Evolutionary conservation across 2,888 invertebrate species (phyloP).

Genomic region (Synanthedon andrenaeformis): DNA sequence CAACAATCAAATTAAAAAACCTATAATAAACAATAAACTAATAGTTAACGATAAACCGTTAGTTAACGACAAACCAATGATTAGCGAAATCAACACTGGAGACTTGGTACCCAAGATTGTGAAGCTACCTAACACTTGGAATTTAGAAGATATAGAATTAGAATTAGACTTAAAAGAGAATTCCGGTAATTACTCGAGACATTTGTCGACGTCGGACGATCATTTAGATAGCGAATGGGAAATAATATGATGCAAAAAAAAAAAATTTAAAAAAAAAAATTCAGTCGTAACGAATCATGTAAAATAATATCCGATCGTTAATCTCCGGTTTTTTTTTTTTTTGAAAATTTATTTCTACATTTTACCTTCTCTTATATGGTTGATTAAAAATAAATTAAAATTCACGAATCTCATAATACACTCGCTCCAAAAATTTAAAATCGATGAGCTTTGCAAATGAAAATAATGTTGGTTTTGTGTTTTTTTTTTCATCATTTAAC

Average conservation of each 20-base stretch:
- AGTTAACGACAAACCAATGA: conserved; percentile 3
- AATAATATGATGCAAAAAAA: conserved; percentile 41
- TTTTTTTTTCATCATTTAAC: too few species aligned
- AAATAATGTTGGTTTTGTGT: too few species aligned
- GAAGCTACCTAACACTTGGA: conserved; percentile 72
- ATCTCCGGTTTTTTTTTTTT: too few species aligned
- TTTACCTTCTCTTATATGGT: too few species aligned
- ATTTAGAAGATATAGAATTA: conserved; percentile 61
- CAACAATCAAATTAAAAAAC: conserved; percentile 8
- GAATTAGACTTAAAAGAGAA: conserved; percentile 39
- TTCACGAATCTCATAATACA: too few species aligned
- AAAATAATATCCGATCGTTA: too few species aligned
- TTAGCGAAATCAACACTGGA: conserved; percentile 13
- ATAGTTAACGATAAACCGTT: conserved; percentile 5
- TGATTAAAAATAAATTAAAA: too few species aligned
- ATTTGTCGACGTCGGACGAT: conserved; percentile 46
- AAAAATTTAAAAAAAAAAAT: background rate
- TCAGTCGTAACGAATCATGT: too few species aligned
- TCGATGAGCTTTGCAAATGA: too few species aligned
- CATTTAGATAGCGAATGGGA: conserved; percentile 58
- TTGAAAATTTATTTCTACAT: too few species aligned
- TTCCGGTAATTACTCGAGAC: conserved; percentile 25
- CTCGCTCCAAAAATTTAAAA: too few species aligned
- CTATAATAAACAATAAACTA: conserved; percentile 4
- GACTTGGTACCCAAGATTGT: conserved; percentile 61